Conservation (phyloP, 1,140 invertebrate species). For the silkworm (Bombyx mori) region DNA sequence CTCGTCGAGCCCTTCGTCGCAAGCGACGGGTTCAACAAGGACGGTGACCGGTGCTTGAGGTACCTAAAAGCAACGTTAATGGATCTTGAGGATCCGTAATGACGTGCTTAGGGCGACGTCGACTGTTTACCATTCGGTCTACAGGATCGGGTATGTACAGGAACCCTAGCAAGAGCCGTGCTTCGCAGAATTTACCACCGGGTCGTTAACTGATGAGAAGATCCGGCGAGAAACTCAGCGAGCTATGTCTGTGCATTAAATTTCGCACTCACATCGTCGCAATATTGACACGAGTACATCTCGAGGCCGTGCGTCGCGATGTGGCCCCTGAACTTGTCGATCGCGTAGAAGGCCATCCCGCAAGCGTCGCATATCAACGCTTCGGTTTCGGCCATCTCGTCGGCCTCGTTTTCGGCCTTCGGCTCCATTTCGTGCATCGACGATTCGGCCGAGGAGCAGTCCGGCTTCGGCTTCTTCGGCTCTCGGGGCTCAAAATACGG, state of each 20-base stretch:
- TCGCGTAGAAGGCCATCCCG: constrained; percentile 28
- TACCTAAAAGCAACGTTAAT: too few relatives aligned
- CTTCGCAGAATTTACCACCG: not conserved
- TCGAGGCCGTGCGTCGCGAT: constrained; percentile 32
- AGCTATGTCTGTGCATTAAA: not conserved
- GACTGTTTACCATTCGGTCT: too few relatives aligned
- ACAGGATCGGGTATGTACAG: too few relatives aligned
- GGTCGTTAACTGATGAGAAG: not conserved
- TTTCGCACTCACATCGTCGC: constrained; percentile 31
- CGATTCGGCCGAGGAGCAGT: not conserved
- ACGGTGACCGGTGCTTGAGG: too few relatives aligned
- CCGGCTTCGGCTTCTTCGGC: constrained; percentile 29
- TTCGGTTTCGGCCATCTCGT: constrained; percentile 8
- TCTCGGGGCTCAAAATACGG: constrained; percentile 56
- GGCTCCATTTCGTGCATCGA: not conserved
- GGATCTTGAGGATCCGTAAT: too few relatives aligned
- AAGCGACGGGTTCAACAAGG: too few relatives aligned
- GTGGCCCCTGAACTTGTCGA: constrained; percentile 33
- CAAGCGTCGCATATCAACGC: constrained; percentile 48
- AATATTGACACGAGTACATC: constrained; percentile 44
- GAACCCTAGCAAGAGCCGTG: too few relatives aligned
- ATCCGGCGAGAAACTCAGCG: too few relatives aligned
- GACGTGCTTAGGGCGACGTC: too few relatives aligned
- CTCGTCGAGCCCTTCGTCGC: too few relatives aligned
- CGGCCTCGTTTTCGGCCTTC: constrained; percentile 1